phyloP scores from a whole-genome alignment of 1,140 invertebrate genomes.

The Holotrichia oblita region DNA sequence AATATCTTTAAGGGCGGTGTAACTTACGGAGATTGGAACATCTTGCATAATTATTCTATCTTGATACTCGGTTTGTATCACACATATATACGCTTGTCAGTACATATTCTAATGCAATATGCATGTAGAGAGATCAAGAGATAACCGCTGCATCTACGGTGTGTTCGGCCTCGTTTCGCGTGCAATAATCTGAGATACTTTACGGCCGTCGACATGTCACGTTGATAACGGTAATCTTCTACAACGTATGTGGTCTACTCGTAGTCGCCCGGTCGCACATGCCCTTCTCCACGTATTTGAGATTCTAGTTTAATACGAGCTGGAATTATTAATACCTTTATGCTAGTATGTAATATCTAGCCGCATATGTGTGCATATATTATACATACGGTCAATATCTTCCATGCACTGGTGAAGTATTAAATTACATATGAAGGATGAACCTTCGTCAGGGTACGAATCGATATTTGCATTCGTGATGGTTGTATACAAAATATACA shows the following conservation, averaged over 20 bases:
- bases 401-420: not conserved
- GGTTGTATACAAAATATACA: too few species aligned
- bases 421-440: too few species aligned
- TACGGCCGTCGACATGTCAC: constrained; percentile 20
- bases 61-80: not conserved
- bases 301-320: not conserved
- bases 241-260: not conserved
- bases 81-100: not conserved
- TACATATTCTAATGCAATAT: constrained; percentile 30
- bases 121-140: constrained; percentile 7
- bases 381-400: not conserved
- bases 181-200: constrained; percentile 28
- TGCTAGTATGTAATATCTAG: not conserved
- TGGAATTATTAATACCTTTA: constrained; percentile 5
- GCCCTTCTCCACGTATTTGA: not conserved
- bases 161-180: not conserved
- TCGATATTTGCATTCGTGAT: too few species aligned
- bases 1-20: too few species aligned
- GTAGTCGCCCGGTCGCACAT: not conserved
- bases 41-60: not conserved
- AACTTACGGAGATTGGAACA: too few species aligned
- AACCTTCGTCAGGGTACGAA: too few species aligned
- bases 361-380: not conserved
- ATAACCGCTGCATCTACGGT: not conserved
- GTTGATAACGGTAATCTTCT: constrained; percentile 31